Conservation (phyloP, 2,113 vertebrate species). For the Chloropsis cyanopogon region DNA sequence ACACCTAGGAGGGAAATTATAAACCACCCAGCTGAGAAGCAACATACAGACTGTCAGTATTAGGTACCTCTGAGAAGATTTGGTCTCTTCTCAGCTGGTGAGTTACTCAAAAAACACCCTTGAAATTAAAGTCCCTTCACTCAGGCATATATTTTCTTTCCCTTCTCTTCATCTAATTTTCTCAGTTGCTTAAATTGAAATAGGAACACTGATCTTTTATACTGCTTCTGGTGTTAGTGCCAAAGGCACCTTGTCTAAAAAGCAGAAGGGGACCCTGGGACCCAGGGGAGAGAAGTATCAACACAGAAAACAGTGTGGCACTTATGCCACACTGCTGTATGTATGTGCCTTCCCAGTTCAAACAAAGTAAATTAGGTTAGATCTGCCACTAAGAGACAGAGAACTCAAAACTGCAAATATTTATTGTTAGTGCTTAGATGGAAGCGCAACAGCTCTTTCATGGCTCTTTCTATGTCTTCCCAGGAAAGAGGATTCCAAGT, state of each 20-base stretch:
- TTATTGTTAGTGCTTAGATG: background rate
- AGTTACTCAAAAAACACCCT: background rate
- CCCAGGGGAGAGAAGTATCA: background rate
- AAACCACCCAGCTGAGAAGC: background rate
- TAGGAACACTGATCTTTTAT: accelerated
- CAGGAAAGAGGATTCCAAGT: background rate
- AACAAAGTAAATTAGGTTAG: background rate
- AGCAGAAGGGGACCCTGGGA: background rate
- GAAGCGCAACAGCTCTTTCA: background rate
- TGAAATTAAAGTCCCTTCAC: background rate
- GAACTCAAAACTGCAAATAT: background rate
- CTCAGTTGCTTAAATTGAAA: background rate
- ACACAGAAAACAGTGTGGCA: background rate
- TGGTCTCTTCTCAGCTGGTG: background rate
- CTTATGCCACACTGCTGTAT: background rate
- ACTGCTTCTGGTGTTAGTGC: background rate
- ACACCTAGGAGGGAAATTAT: background rate
- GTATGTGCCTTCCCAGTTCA: background rate
- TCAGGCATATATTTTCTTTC: background rate
- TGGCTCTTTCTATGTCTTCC: background rate
- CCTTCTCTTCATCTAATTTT: background rate
- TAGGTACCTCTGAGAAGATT: background rate
- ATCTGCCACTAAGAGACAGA: background rate
- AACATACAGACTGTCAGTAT: background rate
- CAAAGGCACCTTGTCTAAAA: background rate